Base-by-base conservation (phyloP, 2,888 invertebrate genomes). In the Tetranychus piercei region DNA sequence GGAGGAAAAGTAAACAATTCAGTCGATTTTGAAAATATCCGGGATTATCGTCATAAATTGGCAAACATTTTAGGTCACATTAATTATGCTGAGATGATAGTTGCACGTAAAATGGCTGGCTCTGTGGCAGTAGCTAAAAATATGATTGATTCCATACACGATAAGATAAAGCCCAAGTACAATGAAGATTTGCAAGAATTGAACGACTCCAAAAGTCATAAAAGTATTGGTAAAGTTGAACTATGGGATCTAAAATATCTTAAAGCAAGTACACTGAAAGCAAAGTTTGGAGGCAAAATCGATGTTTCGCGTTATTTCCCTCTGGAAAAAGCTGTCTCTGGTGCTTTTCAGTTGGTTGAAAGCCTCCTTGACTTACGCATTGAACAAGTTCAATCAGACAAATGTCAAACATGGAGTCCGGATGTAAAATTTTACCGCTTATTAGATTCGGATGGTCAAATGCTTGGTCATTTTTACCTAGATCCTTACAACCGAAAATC, bases 81-180 rank as follows among this genome's bases (percentile, higher is more conserved):
- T 77, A 87, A 86, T 74, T 94, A 85, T 82, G 89, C 88, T 0
- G 88, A 92, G 66, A 88, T 94, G 88, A 91, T 91, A 65, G 91
- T 95, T 91, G 88, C 90, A 83, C 93, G 92, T 0, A 94, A 94
- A 86, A 89, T 95, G 92, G 92, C 93, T 8, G 90, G 89, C 9
- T 76, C 78, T 44, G 44, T 77, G 34, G 76, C 43, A 0, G 20
- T 34, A 34, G 76, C 77, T 22, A 34, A 55, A 20, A 71, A 72
- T 22, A 75, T 72, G 72, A n/a, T 72, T 15, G 11, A 72, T 4
- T 9, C 44, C 15, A 74, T 80, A 15, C 78, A 80, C 75, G 76
- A 78, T 44, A 79, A 80, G 34, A 81, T 81, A 77, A 78, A 80
- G 75, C 89, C 89, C 0, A 87, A 87, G 73, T 91, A 92, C 81